Conservation (phyloP, 2,888 invertebrate species). For the Dione vanillae region DNA sequence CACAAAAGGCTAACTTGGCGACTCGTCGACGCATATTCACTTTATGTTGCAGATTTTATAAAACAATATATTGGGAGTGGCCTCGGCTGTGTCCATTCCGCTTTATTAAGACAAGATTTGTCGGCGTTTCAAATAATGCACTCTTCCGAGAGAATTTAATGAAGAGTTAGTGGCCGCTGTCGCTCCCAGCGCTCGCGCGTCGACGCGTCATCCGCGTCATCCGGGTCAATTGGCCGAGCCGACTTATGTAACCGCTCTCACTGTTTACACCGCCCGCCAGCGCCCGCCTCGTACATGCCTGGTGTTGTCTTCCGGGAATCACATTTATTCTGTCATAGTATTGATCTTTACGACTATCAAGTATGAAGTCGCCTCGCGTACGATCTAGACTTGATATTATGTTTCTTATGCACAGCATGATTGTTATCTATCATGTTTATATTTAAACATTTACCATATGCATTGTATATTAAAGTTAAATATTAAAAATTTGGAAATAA, state of each 20-base stretch:
- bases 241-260: constrained; percentile 58
- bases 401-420: too few relatives aligned
- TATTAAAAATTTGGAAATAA: too few relatives aligned
- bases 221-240: constrained; percentile 65
- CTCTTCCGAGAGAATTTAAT: constrained; percentile 39
- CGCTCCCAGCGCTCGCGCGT: constrained; percentile 50
- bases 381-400: too few relatives aligned
- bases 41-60: constrained; percentile 16
- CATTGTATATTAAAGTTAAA: too few relatives aligned
- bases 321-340: not conserved
- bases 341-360: not conserved
- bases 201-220: constrained; percentile 70
- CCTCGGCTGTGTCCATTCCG: constrained; percentile 4
- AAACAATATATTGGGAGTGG: constrained; percentile 1
- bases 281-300: too few relatives aligned
- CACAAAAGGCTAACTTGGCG: not conserved
- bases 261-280: constrained; percentile 36
- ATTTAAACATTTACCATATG: too few relatives aligned
- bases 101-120: constrained; percentile 22
- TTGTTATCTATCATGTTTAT: too few relatives aligned
- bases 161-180: constrained; percentile 28
- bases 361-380: not conserved
- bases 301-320: not conserved
- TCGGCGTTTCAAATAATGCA: constrained; percentile 29
- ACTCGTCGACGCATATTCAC: too few relatives aligned